Evolutionary conservation across 2,113 vertebrate genomes (phyloP).

Genomic region (Amphiprion percula): DNA sequence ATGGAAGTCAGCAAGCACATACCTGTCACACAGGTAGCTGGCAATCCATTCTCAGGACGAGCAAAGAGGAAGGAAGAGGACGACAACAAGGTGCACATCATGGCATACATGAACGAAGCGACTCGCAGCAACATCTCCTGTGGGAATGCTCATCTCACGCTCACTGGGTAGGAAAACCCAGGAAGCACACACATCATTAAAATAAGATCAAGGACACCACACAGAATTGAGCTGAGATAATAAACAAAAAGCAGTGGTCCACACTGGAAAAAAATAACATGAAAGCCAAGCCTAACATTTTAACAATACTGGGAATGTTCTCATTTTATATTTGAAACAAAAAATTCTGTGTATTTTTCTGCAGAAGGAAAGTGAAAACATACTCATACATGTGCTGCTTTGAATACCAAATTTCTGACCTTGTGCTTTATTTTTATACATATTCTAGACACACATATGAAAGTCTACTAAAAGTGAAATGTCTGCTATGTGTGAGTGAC

Average conservation of each 20-base stretch:
- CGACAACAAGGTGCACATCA: conserved; percentile 10
- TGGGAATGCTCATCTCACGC: conserved; percentile 64
- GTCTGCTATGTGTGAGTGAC: conserved; percentile 19
- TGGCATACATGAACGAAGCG: conserved; percentile 20
- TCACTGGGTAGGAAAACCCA: conserved; percentile 60
- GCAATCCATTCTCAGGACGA: background rate
- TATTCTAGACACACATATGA: background rate
- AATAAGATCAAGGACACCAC: conserved; percentile 43
- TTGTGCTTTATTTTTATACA: background rate
- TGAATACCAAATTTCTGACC: background rate
- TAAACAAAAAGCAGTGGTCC: conserved; percentile 4
- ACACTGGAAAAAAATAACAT: background rate
- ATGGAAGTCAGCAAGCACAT: conserved; percentile 39
- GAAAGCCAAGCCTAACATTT: background rate
- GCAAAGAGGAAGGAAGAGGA: background rate
- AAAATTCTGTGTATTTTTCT: background rate
- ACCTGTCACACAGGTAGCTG: conserved; percentile 50
- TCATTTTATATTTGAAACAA: background rate
- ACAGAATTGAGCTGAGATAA: conserved; percentile 18
- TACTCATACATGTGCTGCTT: background rate
- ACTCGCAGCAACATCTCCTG: conserved; percentile 51
- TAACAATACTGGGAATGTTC: background rate
- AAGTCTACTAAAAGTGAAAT: conserved; percentile 1
- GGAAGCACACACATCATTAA: conserved; percentile 54
- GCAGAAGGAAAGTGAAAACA: background rate